Evolutionary conservation across 2,888 invertebrate genomes (phyloP).

Genomic region (Gastrophysa polygoni): DNA sequence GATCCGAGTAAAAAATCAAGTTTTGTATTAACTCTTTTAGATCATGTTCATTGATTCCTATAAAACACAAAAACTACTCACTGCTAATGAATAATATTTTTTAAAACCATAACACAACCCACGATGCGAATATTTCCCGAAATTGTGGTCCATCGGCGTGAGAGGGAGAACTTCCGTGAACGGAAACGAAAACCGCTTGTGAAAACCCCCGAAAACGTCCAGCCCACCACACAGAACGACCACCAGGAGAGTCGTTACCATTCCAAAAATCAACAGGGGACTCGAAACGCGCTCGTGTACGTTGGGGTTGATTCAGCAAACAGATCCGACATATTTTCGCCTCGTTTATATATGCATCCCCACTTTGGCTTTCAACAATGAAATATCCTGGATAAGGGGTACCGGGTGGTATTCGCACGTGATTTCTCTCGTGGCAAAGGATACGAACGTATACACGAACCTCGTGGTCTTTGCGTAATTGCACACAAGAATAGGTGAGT

Average conservation of each 20-base stretch:
- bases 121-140: neutral
- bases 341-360: constrained; percentile 10
- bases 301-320: neutral
- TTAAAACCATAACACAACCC: neutral
- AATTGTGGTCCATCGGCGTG: neutral
- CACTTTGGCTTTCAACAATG: constrained; percentile 8
- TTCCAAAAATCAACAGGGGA: neutral
- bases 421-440: neutral
- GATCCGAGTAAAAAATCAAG: too few species aligned
- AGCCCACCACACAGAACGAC: neutral
- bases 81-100: neutral
- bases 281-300: neutral
- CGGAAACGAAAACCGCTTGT: neutral
- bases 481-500: neutral
- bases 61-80: neutral
- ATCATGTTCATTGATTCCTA: neutral
- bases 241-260: neutral
- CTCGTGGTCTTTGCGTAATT: neutral
- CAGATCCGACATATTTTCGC: neutral
- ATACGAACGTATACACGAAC: too few species aligned
- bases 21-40: too few species aligned
- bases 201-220: constrained; percentile 2
- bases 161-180: neutral
- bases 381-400: neutral
- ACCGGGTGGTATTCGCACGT: neutral